These are phyloP conservation scores for Pteria penguin DNA, from an alignment of 2,888 invertebrate genomes.

Conservation along the genomic window DNA sequence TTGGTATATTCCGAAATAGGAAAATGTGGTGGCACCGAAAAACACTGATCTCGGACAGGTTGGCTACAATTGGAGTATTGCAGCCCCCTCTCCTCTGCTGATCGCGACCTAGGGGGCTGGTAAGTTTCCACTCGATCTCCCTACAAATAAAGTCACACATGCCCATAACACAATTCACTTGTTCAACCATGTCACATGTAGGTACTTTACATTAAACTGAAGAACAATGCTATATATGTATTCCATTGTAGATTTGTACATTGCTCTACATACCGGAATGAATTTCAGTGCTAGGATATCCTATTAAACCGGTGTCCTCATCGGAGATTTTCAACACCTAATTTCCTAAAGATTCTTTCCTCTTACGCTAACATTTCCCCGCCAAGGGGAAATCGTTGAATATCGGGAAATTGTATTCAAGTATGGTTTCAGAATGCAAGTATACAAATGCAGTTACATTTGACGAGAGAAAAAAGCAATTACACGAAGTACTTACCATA, in stretches of 20 bases:
- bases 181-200: too few relatives aligned
- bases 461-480: background rate
- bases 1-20: background rate
- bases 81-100: background rate
- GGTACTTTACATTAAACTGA: slow-evolving; percentile 3
- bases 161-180: too few relatives aligned
- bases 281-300: slow-evolving; percentile 37
- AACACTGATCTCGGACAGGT: slow-evolving; percentile 13
- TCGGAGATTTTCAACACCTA: slow-evolving; percentile 35
- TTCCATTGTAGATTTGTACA: slow-evolving; percentile 7
- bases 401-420: slow-evolving; percentile 20
- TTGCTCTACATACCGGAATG: slow-evolving; percentile 32
- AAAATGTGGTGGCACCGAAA: slow-evolving; percentile 18
- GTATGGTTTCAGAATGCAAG: slow-evolving; percentile 3
- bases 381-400: slow-evolving; percentile 35
- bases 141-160: too few relatives aligned
- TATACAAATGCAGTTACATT: background rate
- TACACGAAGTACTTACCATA: slow-evolving; percentile 32
- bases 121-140: background rate
- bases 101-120: slow-evolving; percentile 12
- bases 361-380: slow-evolving; percentile 29
- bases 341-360: slow-evolving; percentile 40
- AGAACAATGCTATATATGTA: slow-evolving; percentile 1
- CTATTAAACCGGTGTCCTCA: slow-evolving; percentile 21
- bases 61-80: too few relatives aligned